Evolutionary conservation across 2,113 vertebrate species (phyloP).

Genomic region (Dasyornis broadbenti): DNA sequence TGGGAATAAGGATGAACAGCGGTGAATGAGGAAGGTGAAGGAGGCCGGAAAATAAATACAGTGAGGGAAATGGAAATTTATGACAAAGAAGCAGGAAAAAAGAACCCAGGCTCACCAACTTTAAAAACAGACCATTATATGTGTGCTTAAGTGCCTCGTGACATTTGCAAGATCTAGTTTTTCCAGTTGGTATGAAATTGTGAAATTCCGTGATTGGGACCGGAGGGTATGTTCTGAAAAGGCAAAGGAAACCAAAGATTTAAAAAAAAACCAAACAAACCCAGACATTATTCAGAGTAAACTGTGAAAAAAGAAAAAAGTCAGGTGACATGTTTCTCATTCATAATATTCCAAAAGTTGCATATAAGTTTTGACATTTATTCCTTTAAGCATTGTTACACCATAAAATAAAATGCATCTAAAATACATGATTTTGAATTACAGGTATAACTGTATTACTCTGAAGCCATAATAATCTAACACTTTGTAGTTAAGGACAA

Average conservation of each 20-base stretch:
- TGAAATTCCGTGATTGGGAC: background rate
- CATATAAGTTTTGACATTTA: background rate
- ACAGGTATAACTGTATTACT: background rate
- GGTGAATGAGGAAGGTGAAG: background rate
- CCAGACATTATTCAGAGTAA: background rate
- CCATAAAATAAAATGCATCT: background rate
- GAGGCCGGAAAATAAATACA: background rate
- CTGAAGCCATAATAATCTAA: background rate
- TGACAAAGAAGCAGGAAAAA: background rate
- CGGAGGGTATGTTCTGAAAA: background rate
- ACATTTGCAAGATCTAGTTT: background rate
- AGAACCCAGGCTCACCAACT: background rate
- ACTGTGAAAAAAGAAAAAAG: background rate
- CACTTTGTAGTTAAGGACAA: background rate
- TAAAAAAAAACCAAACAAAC: fast-evolving
- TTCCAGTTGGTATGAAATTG: background rate
- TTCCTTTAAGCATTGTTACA: background rate
- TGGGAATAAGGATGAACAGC: background rate
- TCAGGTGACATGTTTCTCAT: background rate
- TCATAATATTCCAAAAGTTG: background rate
- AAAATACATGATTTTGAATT: background rate
- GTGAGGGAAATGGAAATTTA: background rate
- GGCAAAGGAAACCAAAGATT: background rate
- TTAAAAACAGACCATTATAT: background rate
- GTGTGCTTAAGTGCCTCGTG: background rate